Evolutionary conservation across 1,140 invertebrate species (phyloP), one percentile per base, ranked within the genome.

Genomic region (Psilanteris sp.): DNA sequence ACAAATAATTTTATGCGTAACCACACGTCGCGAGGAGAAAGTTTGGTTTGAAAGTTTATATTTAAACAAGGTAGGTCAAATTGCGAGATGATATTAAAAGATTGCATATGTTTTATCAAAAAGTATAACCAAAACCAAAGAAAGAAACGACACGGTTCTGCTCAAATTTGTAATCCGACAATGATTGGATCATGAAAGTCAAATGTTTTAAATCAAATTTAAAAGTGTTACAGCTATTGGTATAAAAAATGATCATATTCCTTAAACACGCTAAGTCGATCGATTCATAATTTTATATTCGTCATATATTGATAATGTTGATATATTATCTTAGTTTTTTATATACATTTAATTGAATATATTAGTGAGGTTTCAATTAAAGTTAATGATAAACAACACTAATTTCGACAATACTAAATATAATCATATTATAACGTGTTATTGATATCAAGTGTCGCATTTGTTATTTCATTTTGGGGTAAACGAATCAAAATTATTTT

Each of bases 1-100:
- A 62, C 67, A 72, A 72, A 72, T 72, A 59, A 66, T 74, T 66
- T 74, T 43, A 66, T 62, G 46, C 44, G 39, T 74, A 36, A 54
- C 20, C 31, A 73, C 70, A 74, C 67, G 67, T 67, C 61, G 67
- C 37, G 67, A 61, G 55, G 46, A 61, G 67, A 71, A 71, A 71
- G 37, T 61, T 71, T 61, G 11, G 36, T 61, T 71, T 20, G 67
- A 71, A 71, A 71, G 37, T 71, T 68, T 50, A 70, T 70, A 59
- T 50, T 70, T 43, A 50, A 41, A 20, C 26, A 24, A 57, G 11
- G 32, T 68, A 57, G 52, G 39, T 70, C 13, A 57, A 68, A 48
- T 57, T 48, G 39, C 29, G 16, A 46, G 9, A 52, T 34, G 16
- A 59, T 52, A 68, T 68, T 68, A 34, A 57, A 68, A 55, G 64